Evolutionary conservation across 1,140 invertebrate genomes (phyloP), one percentile per base, ranked within the genome.

Genomic region (Hormaphis cornu): DNA sequence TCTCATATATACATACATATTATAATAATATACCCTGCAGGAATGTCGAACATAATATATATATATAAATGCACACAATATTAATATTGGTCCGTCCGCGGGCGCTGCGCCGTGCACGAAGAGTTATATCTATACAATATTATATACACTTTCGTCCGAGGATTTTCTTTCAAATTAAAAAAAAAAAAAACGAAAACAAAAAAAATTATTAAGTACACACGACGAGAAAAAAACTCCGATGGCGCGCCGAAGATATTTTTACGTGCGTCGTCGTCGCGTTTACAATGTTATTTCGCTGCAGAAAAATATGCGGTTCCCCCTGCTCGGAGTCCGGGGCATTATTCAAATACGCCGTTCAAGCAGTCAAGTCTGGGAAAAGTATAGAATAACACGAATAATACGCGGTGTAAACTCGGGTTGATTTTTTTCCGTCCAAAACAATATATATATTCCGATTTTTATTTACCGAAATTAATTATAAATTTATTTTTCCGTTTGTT

Each of bases 391-490:
- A 20, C 30, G 28, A 59, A 58, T 37, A 58, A 12, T 40, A 2
- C 12, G 18, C 3, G 12, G 16, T 33, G 48, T 48, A 63, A 63
- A 63, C 30, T 12, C 20, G 24, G 24, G 3, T 30, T 22, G 1
- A 37, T 66, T 50, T 48, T 66, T 50, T 22, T 53, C 14, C 22
- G 28, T 66, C 35, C 35, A 66, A n/a, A n/a, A n/a, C n/a, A n/a
- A 66, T 66, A 35, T 50, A 66, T 50, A 66, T 35, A 24, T 66
- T 28, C 10, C 58, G 26, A 63, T 50, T 48, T 66, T 50, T 66
- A 66, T 66, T 66, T 66, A 66, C 61, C 61, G 61, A 48, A 66
- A 66, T 50, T 66, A 66, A 66, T 66, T 66, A 48, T 50, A 24
- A 66, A 66, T 66, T 66, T 30, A 48, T 35, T 48, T n/a, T 48